Conservation (phyloP, 2,797 vertebrate genomes). For the Rousettus madagascariensis region DNA sequence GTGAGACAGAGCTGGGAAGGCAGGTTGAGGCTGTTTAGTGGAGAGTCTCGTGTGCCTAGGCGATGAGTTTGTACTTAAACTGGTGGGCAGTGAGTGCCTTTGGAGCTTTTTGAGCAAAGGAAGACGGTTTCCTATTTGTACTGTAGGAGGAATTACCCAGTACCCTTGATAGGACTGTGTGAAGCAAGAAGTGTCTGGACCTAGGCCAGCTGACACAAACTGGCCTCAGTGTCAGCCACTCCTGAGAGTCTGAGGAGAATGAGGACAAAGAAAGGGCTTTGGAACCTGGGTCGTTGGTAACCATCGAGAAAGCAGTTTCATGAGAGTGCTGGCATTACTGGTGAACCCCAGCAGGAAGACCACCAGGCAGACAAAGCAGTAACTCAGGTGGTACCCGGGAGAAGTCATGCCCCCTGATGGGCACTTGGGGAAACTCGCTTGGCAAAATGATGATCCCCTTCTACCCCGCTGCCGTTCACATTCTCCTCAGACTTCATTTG, state of each 20-base stretch:
- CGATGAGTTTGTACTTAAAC: background rate
- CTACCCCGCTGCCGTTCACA: background rate
- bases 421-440: background rate
- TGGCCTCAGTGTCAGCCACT: background rate
- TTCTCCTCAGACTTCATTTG: background rate
- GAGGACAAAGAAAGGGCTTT: background rate
- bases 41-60: background rate
- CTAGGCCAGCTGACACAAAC: background rate
- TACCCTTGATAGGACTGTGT: background rate
- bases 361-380: background rate
- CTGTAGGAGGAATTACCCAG: background rate
- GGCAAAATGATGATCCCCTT: background rate
- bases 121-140: background rate
- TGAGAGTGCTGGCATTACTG: background rate
- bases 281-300: background rate
- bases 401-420: background rate
- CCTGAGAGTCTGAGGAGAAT: background rate
- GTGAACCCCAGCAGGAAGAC: background rate
- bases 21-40: background rate
- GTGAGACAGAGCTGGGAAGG: background rate
- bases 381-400: background rate
- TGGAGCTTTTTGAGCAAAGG: background rate
- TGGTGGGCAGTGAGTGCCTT: background rate
- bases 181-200: background rate
- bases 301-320: background rate